Conservation (phyloP, 2,113 vertebrate genomes). For the Prunella fulvescens region DNA sequence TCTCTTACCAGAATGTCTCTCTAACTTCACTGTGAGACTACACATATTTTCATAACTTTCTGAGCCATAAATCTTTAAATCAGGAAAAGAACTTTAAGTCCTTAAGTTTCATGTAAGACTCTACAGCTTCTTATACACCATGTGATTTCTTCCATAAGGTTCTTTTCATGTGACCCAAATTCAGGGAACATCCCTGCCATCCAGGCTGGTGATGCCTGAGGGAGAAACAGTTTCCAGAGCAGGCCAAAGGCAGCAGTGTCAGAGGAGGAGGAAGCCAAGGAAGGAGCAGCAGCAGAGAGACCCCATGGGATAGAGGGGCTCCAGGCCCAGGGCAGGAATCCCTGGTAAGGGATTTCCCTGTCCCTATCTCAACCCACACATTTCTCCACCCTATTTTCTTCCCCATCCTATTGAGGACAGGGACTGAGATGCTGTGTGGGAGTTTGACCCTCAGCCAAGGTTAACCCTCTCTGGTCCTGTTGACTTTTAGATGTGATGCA, state of each 20-base stretch:
- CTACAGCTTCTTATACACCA: neutral
- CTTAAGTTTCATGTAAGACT: neutral
- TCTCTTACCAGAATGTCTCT: neutral
- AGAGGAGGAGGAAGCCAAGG: neutral
- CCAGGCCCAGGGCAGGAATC: neutral
- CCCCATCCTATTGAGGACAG: rapidly evolving
- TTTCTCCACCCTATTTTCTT: neutral
- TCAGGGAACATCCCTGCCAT: neutral
- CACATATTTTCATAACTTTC: neutral
- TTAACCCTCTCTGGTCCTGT: neutral
- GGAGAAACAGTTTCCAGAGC: neutral
- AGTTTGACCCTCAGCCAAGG: neutral
- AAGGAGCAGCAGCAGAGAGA: neutral
- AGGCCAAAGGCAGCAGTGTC: neutral
- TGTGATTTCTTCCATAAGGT: neutral
- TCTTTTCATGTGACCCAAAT: neutral
- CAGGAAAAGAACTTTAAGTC: neutral
- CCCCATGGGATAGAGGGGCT: rapidly evolving
- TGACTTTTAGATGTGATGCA: neutral
- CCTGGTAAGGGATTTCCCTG: neutral
- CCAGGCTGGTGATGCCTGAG: neutral
- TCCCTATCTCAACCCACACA: neutral
- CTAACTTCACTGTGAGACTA: neutral
- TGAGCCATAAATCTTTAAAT: neutral
- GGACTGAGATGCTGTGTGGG: rapidly evolving